Evolutionary conservation across 2,797 vertebrate species (phyloP).

Genomic region (Rhinella marina): DNA sequence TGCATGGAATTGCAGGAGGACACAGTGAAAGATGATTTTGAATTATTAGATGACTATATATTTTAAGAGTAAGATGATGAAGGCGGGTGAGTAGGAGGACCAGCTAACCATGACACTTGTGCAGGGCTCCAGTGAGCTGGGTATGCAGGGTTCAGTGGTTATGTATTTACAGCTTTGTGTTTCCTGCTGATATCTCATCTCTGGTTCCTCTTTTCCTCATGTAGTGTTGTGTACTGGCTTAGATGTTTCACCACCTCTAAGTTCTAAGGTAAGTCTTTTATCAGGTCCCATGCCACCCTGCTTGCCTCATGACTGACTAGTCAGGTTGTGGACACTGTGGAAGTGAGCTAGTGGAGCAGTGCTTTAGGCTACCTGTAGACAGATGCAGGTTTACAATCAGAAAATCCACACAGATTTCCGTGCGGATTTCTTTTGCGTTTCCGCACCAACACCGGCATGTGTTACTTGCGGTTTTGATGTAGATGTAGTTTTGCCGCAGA

Average conservation of each 20-base stretch:
- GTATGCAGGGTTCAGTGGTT: conserved; percentile 8
- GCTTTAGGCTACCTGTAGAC: no score
- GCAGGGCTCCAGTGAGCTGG: background rate
- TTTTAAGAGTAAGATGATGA: background rate
- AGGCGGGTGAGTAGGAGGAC: background rate
- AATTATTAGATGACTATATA: background rate
- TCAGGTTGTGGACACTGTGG: background rate
- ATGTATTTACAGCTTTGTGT: conserved; percentile 14
- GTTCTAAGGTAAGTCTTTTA: background rate
- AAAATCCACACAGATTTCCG: no score
- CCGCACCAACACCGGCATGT: no score
- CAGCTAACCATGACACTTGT: background rate
- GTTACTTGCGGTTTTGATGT: no score
- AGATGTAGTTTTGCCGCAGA: no score
- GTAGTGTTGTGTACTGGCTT: background rate
- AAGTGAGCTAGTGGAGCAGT: background rate
- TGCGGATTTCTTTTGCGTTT: no score
- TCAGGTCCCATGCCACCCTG: background rate
- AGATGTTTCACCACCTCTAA: background rate
- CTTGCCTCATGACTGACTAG: background rate
- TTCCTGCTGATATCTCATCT: conserved; percentile 27
- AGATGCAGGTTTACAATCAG: no score
- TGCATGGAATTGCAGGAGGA: no score
- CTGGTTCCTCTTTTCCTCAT: background rate
- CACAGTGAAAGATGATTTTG: background rate